A percentile compares a stretch with the other conserved stretches of the same genome.
Evolutionary conservation across 2,888 invertebrate genomes (phyloP).

Genomic region (Abscondita cerata): DNA sequence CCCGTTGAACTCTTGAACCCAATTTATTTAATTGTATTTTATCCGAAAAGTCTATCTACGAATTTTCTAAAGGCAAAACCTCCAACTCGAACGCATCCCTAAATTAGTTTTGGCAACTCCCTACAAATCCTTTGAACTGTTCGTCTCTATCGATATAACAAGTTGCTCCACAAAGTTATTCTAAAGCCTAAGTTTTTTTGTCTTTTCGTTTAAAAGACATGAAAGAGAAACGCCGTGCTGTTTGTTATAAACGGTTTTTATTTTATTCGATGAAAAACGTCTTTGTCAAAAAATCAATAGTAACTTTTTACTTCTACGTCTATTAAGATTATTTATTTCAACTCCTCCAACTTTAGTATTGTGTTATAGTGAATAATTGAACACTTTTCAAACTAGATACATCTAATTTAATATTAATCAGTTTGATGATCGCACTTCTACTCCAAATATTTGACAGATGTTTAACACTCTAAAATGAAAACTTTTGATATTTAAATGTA

Average conservation of each 20-base stretch:
- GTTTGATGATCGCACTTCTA: too few species aligned
- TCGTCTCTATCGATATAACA: slow-evolving; percentile 31
- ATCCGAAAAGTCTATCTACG: slow-evolving; percentile 32
- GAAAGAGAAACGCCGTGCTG: slow-evolving; percentile 1
- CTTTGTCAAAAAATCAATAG: too few species aligned
- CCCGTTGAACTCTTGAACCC: slow-evolving; percentile 30
- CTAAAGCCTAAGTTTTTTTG: slow-evolving; percentile 10
- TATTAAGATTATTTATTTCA: too few species aligned
- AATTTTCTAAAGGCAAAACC: slow-evolving; percentile 32
- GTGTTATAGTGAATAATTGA: too few species aligned
- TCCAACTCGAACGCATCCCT: slow-evolving; percentile 32
- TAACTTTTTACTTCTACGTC: not conserved
- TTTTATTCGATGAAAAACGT: not conserved
- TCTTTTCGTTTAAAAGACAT: slow-evolving; percentile 3
- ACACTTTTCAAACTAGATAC: too few species aligned
- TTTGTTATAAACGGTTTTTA: not conserved
- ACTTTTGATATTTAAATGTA: too few species aligned
- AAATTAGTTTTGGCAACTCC: slow-evolving; percentile 35
- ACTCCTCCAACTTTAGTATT: too few species aligned
- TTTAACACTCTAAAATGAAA: too few species aligned
- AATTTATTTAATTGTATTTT: slow-evolving; percentile 34
- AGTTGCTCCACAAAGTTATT: slow-evolving; percentile 29
- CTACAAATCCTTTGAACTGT: slow-evolving; percentile 34
- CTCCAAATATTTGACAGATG: too few species aligned
- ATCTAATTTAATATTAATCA: too few species aligned